Evolutionary conservation across 2,888 invertebrate species (phyloP).

Genomic region (Trichopoda pennipes): DNA sequence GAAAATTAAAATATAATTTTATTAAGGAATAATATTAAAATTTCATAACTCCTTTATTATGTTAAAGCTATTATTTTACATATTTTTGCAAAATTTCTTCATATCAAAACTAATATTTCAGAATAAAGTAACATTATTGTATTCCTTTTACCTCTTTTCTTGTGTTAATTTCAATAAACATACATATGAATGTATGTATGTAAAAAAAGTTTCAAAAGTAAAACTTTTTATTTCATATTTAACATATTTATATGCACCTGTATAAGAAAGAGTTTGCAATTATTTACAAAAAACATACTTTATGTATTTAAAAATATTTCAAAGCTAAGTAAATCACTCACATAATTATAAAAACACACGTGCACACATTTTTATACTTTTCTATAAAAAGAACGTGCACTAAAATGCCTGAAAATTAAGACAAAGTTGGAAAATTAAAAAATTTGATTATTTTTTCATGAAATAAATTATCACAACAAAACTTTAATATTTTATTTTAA

Average conservation of each 20-base stretch:
- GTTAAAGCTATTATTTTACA: no score
- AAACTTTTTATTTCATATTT: conserved; percentile 20
- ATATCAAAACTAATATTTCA: background rate
- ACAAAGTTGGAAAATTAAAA: background rate
- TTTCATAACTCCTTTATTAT: no score
- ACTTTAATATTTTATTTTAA: background rate
- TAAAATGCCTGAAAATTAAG: background rate
- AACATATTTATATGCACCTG: conserved; percentile 17
- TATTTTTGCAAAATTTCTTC: background rate
- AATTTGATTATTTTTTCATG: background rate
- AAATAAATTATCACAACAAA: background rate
- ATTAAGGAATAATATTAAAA: no score
- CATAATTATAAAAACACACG: background rate
- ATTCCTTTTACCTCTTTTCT: background rate
- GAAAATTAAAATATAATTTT: no score
- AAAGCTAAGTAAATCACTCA: conserved; percentile 43
- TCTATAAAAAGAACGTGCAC: background rate
- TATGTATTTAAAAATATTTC: conserved; percentile 17
- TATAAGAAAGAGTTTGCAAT: conserved; percentile 6
- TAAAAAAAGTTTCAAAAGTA: conserved; percentile 7
- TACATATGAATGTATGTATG: no score
- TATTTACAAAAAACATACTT: background rate
- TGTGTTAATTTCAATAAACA: conserved; percentile 5
- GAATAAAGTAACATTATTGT: background rate
- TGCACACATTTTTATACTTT: background rate